Evolutionary conservation across 2,888 invertebrate species (phyloP).

Genomic region (Ophioninae sp.): DNA sequence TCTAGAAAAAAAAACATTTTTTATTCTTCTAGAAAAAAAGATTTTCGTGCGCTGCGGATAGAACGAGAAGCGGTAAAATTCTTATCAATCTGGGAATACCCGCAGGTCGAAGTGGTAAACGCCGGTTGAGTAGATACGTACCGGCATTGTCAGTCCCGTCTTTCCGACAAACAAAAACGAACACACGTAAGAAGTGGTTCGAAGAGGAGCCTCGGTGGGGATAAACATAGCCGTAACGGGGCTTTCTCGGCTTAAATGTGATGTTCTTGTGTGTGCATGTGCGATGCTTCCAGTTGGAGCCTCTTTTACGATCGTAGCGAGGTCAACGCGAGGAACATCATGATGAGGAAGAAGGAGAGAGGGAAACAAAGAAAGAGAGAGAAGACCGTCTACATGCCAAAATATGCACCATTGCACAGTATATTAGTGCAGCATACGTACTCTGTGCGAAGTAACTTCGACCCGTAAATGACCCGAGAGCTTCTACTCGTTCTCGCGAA

Average conservation of each 20-base stretch:
- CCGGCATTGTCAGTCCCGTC: constrained; percentile 26
- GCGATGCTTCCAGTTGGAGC: constrained; percentile 42
- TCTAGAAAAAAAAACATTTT: no score
- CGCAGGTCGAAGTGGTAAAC: not conserved
- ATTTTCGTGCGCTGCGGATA: not conserved
- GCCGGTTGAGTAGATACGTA: constrained; percentile 31
- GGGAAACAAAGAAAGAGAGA: constrained; percentile 5
- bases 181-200: not conserved
- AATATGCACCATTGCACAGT: constrained; percentile 36
- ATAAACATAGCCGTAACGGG: constrained; percentile 48
- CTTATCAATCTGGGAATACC: not conserved
- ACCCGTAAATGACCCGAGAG: constrained; percentile 60
- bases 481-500: constrained; percentile 50
- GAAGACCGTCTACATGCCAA: constrained; percentile 7
- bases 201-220: constrained; percentile 20
- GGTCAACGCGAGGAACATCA: constrained; percentile 22
- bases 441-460: constrained; percentile 34
- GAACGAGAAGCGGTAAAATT: not conserved
- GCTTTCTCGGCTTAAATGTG: constrained; percentile 42
- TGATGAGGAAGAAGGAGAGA: not conserved
- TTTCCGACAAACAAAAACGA: constrained; percentile 9
- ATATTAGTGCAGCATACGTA: constrained; percentile 46
- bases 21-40: not conserved
- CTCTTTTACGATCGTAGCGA: constrained; percentile 55
- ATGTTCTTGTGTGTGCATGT: constrained; percentile 34